Evolutionary conservation across 2,888 invertebrate species (phyloP).

Genomic region (Chloromyia formosa): DNA sequence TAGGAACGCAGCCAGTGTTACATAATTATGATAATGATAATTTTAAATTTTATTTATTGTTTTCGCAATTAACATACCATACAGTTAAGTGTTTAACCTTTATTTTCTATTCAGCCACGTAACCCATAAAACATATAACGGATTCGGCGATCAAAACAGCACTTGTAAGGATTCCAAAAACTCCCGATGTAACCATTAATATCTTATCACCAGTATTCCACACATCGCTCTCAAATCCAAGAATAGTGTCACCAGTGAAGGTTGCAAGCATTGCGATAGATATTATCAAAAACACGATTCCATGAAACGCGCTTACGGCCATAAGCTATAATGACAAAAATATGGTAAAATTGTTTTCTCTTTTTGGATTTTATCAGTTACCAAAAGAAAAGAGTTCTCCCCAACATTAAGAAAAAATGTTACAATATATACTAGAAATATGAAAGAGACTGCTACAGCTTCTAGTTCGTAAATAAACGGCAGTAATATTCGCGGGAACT

Average conservation of each 20-base stretch:
- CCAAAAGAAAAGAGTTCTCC: slow-evolving; percentile 22
- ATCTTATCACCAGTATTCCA: not conserved
- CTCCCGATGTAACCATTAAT: slow-evolving; percentile 12
- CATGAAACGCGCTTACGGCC: slow-evolving; percentile 20
- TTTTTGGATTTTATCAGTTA: slow-evolving; percentile 4
- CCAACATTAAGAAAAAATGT: not conserved
- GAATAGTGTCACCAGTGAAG: slow-evolving; percentile 8
- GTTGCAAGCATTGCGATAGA: slow-evolving; percentile 11
- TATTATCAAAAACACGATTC: slow-evolving; percentile 17
- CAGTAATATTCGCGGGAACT: slow-evolving; percentile 36
- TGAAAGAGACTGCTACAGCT: slow-evolving; percentile 27
- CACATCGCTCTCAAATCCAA: slow-evolving; percentile 30
- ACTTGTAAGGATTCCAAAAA: slow-evolving; percentile 8
- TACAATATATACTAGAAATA: slow-evolving; percentile 27
- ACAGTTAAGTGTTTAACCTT: too few relatives aligned
- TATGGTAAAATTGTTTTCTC: too few relatives aligned
- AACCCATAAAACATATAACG: not conserved
- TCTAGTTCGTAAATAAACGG: slow-evolving; percentile 32
- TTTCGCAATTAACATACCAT: too few relatives aligned
- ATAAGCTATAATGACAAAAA: slow-evolving; percentile 18
- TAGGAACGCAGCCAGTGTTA: too few relatives aligned
- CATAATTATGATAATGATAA: too few relatives aligned
- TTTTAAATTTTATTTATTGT: too few relatives aligned
- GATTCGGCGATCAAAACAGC: slow-evolving; percentile 8
- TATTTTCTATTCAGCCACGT: too few relatives aligned